Percentiles rank a stretch among this genome's conserved stretches.
Evolutionary conservation across 2,113 vertebrate genomes (phyloP).

Genomic region (Meles meles): DNA sequence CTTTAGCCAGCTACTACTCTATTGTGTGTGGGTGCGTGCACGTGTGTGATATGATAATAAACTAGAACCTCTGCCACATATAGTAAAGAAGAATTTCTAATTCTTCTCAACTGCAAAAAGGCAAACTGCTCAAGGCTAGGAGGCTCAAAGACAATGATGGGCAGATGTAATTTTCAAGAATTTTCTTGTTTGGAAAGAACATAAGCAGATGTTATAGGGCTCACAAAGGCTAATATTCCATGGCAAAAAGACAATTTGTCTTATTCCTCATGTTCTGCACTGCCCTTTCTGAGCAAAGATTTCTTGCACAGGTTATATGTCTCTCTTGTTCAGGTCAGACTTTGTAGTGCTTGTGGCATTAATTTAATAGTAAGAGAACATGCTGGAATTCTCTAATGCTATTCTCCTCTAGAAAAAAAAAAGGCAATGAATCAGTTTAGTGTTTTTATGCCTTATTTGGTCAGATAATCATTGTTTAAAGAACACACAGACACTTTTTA

Average conservation of each 20-base stretch:
- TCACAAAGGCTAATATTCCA: conserved; percentile 42
- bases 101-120: conserved; percentile 48
- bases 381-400: conserved; percentile 34
- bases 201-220: not conserved
- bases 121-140: conserved; percentile 42
- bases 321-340: conserved; percentile 48
- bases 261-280: conserved; percentile 28
- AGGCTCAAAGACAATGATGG: conserved; percentile 61
- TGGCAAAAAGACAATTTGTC: conserved; percentile 40
- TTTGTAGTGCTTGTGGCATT: conserved; percentile 51
- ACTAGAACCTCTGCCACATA: not conserved
- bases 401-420: conserved; percentile 3
- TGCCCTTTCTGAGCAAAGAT: conserved; percentile 42
- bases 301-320: conserved; percentile 17
- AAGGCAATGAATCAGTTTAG: not conserved
- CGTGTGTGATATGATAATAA: not conserved
- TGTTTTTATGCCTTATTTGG: not conserved
- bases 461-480: conserved; percentile 30
- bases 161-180: conserved; percentile 60
- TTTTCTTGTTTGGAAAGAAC: conserved; percentile 14
- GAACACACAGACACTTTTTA: not conserved
- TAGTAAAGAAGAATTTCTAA: conserved; percentile 30
- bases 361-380: conserved; percentile 60
- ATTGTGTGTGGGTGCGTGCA: not conserved
- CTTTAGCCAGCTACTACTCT: not conserved